Percentiles rank a stretch among this genome's conserved stretches.
Conservation (phyloP, 2,888 invertebrate species). For the Nasonovia ribisnigri region DNA sequence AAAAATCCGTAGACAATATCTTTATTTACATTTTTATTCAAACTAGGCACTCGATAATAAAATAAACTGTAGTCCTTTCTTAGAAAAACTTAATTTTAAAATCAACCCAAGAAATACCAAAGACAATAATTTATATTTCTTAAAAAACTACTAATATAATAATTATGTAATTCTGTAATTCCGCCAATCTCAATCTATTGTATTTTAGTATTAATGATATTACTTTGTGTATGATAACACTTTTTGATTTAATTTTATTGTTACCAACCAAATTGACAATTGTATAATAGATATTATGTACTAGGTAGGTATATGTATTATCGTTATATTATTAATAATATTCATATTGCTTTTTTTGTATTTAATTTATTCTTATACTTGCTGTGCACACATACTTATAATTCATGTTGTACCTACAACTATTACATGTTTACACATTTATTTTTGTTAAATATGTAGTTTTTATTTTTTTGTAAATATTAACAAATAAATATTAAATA, state of each 20-base stretch:
- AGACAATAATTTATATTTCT: constrained; percentile 8
- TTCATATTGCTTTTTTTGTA: background rate
- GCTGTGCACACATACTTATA: background rate
- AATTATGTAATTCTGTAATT: no score
- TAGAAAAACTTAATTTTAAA: constrained; percentile 26
- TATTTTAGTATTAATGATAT: background rate
- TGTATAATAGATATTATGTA: background rate
- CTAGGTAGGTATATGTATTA: no score
- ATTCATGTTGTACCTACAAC: background rate
- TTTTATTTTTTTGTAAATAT: background rate
- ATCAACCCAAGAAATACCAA: background rate
- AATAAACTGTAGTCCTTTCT: background rate
- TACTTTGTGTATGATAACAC: no score
- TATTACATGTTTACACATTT: background rate
- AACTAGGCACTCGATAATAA: background rate
- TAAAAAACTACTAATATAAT: no score
- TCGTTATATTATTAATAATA: no score
- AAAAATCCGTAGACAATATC: constrained; percentile 14
- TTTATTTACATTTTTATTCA: background rate
- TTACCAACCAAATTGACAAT: no score
- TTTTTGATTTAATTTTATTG: background rate
- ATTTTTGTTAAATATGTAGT: background rate
- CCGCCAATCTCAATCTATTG: background rate
- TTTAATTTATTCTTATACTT: background rate
- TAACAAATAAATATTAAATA: background rate